These are phyloP conservation scores for Litocranius walleri DNA, from an alignment of 2,113 vertebrate species.

Conservation along the genomic window DNA sequence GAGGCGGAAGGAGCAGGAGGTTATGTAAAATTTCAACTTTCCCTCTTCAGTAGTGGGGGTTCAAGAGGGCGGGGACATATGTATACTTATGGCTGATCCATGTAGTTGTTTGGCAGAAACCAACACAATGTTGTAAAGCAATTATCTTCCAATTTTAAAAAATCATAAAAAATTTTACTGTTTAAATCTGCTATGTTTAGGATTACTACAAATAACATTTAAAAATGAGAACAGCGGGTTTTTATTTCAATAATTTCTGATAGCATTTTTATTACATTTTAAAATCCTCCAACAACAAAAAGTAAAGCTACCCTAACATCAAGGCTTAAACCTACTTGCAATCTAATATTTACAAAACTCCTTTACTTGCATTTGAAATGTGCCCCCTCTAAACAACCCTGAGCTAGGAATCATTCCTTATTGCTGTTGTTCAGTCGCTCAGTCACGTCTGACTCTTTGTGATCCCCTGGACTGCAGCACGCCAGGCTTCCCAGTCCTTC, in stretches of 20 bases:
- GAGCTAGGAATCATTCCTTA: background rate
- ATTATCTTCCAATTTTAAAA: background rate
- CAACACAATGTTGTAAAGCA: background rate
- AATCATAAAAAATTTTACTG: background rate
- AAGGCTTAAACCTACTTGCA: background rate
- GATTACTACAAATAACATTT: background rate
- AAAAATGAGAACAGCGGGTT: background rate
- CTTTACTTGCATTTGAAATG: background rate
- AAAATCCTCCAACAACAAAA: background rate
- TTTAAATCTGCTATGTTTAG: background rate
- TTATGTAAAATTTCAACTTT: background rate
- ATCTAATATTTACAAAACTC: background rate
- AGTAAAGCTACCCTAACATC: background rate
- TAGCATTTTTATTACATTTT: constrained; percentile 24
- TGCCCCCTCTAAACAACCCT: background rate
- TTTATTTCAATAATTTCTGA: background rate
- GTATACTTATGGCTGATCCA: background rate
- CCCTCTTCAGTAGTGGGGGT: background rate
- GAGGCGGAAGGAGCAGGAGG: background rate
- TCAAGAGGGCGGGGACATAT: background rate
- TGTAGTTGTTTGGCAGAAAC: background rate
- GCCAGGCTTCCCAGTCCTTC: background rate
- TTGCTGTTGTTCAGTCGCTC: background rate
- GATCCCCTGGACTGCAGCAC: background rate
- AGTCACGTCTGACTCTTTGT: rapidly evolving